phyloP scores from a whole-genome alignment of 2,113 vertebrate genomes.

The Gymnogyps californianus region DNA sequence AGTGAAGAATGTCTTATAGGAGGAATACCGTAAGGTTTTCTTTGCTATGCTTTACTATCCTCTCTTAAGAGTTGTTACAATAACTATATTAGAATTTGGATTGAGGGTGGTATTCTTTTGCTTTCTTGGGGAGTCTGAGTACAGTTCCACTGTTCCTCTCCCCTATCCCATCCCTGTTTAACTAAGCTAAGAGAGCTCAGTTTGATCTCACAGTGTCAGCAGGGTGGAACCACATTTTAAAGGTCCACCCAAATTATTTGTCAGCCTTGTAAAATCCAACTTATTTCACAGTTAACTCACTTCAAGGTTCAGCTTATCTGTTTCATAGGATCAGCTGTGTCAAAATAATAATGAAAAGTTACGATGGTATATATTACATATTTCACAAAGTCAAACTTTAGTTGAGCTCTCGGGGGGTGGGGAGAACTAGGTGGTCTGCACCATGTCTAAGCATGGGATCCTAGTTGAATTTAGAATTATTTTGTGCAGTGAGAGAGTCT shows the following conservation, averaged over 20 bases:
- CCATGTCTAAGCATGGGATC: background rate
- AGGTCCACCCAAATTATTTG: background rate
- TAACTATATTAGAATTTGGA: background rate
- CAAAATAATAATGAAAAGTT: background rate
- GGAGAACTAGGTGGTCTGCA: background rate
- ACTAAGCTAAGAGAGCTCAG: background rate
- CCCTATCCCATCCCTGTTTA: background rate
- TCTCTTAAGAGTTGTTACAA: background rate
- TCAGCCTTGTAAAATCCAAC: background rate
- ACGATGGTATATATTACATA: background rate
- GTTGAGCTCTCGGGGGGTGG: background rate
- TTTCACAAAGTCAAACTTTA: background rate
- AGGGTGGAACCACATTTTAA: background rate
- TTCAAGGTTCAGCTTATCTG: background rate
- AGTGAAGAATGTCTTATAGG: background rate
- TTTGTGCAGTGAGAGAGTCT: background rate
- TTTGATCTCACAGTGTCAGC: background rate
- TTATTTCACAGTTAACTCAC: background rate
- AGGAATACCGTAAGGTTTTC: background rate
- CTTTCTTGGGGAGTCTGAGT: background rate
- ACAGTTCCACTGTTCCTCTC: background rate
- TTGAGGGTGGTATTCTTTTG: background rate
- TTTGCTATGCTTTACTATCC: background rate
- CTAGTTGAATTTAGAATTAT: background rate
- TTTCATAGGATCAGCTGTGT: background rate